These are phyloP conservation scores for Pantherophis alleghaniensis DNA, from an alignment of 2,797 vertebrate species.

Conservation along the genomic window DNA sequence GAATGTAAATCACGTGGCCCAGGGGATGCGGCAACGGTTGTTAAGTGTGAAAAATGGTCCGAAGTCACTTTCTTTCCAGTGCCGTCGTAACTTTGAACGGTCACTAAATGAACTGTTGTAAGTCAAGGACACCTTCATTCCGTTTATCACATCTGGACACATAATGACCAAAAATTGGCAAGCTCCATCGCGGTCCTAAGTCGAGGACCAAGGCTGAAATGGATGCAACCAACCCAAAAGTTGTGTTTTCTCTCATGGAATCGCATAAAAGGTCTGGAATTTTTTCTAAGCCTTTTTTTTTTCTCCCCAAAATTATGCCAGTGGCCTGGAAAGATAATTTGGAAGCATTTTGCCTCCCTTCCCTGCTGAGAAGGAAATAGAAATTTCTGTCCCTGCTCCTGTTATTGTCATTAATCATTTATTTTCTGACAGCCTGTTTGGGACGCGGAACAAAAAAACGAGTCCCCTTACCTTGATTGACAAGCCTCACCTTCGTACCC, in stretches of 20 bases:
- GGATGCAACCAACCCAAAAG: no score
- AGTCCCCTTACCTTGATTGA: not conserved
- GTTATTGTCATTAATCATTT: not conserved
- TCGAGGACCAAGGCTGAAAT: not conserved
- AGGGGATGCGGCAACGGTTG: no score
- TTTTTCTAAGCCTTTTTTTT: not conserved
- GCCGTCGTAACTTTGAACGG: rapidly evolving
- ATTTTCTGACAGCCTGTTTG: not conserved
- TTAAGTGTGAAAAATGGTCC: not conserved
- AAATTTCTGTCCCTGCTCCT: not conserved
- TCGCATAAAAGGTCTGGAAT: not conserved
- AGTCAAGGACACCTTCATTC: not conserved
- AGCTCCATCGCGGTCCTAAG: no score
- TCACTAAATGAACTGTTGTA: not conserved
- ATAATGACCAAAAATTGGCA: no score
- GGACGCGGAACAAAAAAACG: rapidly evolving
- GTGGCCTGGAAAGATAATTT: not conserved
- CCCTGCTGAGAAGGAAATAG: not conserved
- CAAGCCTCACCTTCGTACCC: not conserved
- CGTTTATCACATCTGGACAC: no score
- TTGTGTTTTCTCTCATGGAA: not conserved
- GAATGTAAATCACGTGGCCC: not conserved
- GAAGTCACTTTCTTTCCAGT: not conserved
- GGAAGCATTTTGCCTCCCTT: no score
- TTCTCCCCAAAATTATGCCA: not conserved